A percentile compares a stretch with the other conserved stretches of the same genome.
Conservation (phyloP, 2,113 vertebrate genomes). For the Mesembrinibis cayennensis region DNA sequence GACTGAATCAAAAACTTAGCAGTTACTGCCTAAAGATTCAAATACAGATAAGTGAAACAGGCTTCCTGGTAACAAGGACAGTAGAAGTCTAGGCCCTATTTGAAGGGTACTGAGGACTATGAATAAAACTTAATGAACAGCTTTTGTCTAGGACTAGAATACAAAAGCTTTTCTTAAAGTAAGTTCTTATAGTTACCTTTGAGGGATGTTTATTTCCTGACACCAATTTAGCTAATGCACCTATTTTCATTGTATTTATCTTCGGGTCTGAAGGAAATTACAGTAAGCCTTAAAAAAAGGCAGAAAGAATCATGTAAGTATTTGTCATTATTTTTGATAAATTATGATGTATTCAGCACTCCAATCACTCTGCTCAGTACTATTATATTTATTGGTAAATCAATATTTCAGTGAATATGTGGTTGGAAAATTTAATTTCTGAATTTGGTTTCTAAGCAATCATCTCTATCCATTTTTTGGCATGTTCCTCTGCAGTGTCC, state of each 20-base stretch:
- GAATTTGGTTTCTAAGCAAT: constrained; percentile 18
- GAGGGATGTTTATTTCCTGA: not conserved
- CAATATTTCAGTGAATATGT: constrained; percentile 1
- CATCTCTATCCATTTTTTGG: not conserved
- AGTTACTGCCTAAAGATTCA: not conserved
- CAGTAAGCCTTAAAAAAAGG: not conserved
- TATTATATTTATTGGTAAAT: constrained; percentile 32
- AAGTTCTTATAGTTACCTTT: not conserved
- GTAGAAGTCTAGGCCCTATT: not conserved
- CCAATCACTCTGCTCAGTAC: not conserved
- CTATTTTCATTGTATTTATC: not conserved
- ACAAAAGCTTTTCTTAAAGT: not conserved
- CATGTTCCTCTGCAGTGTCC: not conserved
- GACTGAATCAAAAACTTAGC: not conserved
- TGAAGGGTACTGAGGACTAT: not conserved
- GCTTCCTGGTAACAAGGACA: not conserved
- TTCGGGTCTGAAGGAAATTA: not conserved
- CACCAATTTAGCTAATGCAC: not conserved
- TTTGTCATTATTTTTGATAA: not conserved
- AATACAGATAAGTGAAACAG: not conserved
- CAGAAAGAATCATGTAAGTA: not conserved
- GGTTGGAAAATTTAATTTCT: constrained; percentile 33
- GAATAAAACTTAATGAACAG: not conserved
- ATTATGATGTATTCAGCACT: not conserved
- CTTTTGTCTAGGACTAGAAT: not conserved